Base-by-base conservation (phyloP, 1,140 invertebrate species). In the Prorops nasuta region DNA sequence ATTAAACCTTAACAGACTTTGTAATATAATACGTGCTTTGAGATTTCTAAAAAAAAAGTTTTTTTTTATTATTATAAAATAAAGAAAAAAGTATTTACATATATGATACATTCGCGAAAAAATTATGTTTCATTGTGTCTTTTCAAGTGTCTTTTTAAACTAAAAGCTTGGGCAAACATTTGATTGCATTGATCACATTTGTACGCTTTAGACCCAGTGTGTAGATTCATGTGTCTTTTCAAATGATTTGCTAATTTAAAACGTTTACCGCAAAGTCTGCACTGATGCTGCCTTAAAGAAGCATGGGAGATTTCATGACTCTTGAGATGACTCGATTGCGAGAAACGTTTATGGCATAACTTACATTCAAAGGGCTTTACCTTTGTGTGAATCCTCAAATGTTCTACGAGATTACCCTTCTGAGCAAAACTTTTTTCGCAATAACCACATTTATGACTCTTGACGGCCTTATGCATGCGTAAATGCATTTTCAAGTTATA, bases 341-440 rank as follows among this genome's bases (percentile, higher is more conserved):
- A 59, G 40, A 79, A 79, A 24, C 56, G 64, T 56, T 78, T 81
- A 2, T 64, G 69, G 51, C 77, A 82, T 0, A 65, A 49, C 56
- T 76, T 66, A 54, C 81, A 83, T 12, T 73, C 66, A 46, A 72
- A 80, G 1, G 81, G 81, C 44, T 81, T 79, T 7, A 77, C 58
- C 49, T 78, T 79, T 0, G 79, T 81, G 35, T 83, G 81, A 34
- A 76, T 77, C 58, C 78, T 71, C 44, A 76, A 49, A 56, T 83
- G 81, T 44, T 79, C 75, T 3, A 76, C 68, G 17, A 81, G 61
- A 58, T 81, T 82, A 42, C 76, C 76, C 39, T 77, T 75, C 16
- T 77, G 78, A 10, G 68, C 65, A 56, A 83, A 83, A 16, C 62
- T 63, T 46, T 80, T 80, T 8, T 71, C 65, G 51, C 81, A 83